Evolutionary conservation across 2,797 vertebrate genomes (phyloP).

Genomic region (Pangasius larnaudii): DNA sequence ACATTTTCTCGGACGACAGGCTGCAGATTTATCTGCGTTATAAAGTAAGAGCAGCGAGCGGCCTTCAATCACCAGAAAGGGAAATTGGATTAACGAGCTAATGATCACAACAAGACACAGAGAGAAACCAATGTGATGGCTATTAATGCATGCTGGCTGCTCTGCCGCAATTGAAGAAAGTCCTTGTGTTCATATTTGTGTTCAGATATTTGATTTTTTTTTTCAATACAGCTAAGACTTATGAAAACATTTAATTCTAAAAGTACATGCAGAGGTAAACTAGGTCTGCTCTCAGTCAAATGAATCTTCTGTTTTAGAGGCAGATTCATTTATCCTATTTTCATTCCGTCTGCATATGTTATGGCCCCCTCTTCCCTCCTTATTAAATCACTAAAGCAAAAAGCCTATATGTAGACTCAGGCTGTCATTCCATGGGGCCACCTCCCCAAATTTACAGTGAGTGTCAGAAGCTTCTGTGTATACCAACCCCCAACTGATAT

Average conservation of each 20-base stretch:
- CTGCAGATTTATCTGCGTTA: slow-evolving; percentile 81
- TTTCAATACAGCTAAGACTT: not conserved
- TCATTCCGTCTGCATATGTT: slow-evolving; percentile 41
- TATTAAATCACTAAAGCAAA: slow-evolving; percentile 66
- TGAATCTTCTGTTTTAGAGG: slow-evolving; percentile 28
- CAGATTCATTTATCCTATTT: slow-evolving; percentile 33
- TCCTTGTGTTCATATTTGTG: slow-evolving; percentile 12
- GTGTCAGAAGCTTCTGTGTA: slow-evolving; percentile 14
- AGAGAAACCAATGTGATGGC: slow-evolving; percentile 51
- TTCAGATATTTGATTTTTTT: not conserved
- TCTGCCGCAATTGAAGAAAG: not conserved
- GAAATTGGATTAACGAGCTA: slow-evolving; percentile 81
- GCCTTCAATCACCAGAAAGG: slow-evolving; percentile 79
- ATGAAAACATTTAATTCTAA: slow-evolving; percentile 16
- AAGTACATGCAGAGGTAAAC: slow-evolving; percentile 15
- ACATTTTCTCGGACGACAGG: slow-evolving; percentile 76
- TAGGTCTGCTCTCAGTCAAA: slow-evolving; percentile 41
- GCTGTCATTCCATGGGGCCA: slow-evolving; percentile 47
- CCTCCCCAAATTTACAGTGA: slow-evolving; percentile 73
- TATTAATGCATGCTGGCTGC: slow-evolving; percentile 23
- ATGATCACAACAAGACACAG: slow-evolving; percentile 66
- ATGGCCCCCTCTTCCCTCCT: slow-evolving; percentile 37
- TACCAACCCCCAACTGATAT: slow-evolving; percentile 53
- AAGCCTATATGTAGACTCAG: slow-evolving; percentile 35
- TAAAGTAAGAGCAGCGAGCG: slow-evolving; percentile 75